These are phyloP conservation scores for Elanoides forficatus DNA, from an alignment of 2,113 vertebrate species.

Conservation along the genomic window DNA sequence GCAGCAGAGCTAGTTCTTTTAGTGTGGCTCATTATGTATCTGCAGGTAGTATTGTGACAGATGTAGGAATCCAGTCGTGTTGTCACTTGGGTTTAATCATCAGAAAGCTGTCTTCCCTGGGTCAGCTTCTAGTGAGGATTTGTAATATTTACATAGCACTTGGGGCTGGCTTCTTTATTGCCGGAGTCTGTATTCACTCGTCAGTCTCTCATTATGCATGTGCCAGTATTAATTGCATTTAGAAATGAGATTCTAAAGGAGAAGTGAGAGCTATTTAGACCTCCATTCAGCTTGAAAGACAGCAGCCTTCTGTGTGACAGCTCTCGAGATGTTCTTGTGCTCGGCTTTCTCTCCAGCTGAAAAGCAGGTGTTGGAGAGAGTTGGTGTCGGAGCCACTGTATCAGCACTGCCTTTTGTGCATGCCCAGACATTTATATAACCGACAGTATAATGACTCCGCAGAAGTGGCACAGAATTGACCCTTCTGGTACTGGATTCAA, in stretches of 20 bases:
- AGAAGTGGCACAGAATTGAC: conserved; percentile 57
- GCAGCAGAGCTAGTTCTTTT: conserved; percentile 24
- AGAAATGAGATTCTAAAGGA: conserved; percentile 60
- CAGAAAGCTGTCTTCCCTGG: conserved; percentile 40
- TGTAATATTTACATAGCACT: conserved; percentile 58
- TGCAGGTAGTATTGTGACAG: conserved; percentile 63
- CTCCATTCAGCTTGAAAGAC: conserved; percentile 60
- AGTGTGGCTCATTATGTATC: conserved; percentile 27
- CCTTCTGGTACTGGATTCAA: conserved; percentile 45
- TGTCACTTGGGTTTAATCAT: conserved; percentile 56
- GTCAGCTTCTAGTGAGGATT: conserved; percentile 48
- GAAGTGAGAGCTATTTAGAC: conserved; percentile 57
- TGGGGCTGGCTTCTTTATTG: conserved; percentile 50
- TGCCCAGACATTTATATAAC: conserved; percentile 69
- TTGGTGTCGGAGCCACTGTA: conserved; percentile 41
- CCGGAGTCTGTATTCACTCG: conserved; percentile 39
- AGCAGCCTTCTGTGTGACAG: conserved; percentile 55
- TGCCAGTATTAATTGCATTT: conserved; percentile 67
- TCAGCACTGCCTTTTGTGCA: conserved; percentile 65
- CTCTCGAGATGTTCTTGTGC: conserved; percentile 53
- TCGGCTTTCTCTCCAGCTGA: conserved; percentile 60
- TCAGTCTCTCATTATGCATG: conserved; percentile 62
- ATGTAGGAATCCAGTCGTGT: conserved; percentile 34
- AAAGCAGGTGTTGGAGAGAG: conserved; percentile 63
- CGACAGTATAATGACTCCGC: conserved; percentile 50